phyloP scores from a whole-genome alignment of 2,888 invertebrate species.

The Drosophila emarginata region DNA sequence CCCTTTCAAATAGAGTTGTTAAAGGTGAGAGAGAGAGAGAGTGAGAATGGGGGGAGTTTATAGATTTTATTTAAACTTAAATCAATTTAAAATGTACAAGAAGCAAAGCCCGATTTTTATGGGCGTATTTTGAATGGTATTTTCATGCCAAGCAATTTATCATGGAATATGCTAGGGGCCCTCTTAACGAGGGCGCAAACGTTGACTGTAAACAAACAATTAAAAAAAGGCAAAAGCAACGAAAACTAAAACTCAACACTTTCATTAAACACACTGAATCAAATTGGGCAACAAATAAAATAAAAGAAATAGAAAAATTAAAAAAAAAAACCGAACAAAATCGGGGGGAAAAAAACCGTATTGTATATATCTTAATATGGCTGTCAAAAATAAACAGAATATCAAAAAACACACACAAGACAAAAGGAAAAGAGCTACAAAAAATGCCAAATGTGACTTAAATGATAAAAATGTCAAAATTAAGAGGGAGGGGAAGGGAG shows the following conservation, averaged over 20 bases:
- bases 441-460: constrained; percentile 62
- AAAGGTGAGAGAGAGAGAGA: constrained; percentile 46
- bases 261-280: constrained; percentile 59
- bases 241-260: constrained; percentile 75
- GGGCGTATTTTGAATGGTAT: constrained; percentile 62
- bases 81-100: constrained; percentile 63
- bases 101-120: constrained; percentile 57
- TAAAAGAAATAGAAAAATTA: constrained; percentile 36
- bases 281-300: constrained; percentile 72
- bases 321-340: constrained; percentile 35
- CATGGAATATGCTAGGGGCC: constrained; percentile 44
- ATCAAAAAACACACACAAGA: constrained; percentile 48
- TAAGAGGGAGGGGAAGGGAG: constrained; percentile 7
- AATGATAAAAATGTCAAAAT: constrained; percentile 70
- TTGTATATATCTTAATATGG: constrained; percentile 51
- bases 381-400: constrained; percentile 34
- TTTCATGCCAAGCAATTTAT: constrained; percentile 66
- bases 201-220: constrained; percentile 76
- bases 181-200: constrained; percentile 61
- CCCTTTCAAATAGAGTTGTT: constrained; percentile 64
- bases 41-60: constrained; percentile 38
- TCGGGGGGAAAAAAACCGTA: background rate
- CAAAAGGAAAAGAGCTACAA: background rate
- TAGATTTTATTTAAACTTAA: constrained; percentile 67
- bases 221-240: constrained; percentile 59